Evolutionary conservation across 2,797 vertebrate genomes (phyloP), one percentile per base, ranked within the genome.

Genomic region (Tiaroga cobitis): DNA sequence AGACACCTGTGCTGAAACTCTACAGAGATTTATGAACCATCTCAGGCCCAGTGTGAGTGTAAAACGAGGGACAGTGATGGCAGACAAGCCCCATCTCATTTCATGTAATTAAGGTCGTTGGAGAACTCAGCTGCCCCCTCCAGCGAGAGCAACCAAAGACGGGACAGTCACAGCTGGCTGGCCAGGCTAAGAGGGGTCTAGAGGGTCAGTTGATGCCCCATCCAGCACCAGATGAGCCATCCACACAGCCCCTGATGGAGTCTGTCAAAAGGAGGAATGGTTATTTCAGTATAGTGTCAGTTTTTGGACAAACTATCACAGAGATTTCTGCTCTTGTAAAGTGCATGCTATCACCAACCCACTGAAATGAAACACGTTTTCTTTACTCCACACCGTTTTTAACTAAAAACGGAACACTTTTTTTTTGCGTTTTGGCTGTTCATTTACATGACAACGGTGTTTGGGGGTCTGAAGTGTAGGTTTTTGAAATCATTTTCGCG

Each of bases 11-110:
- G n/a, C 59, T 9, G 75, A 51, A 61, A 75, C 59, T 82, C 78
- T 83, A 72, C 49, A 80, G 88, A 88, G 88, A 89, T 86, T 90
- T 89, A 91, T 90, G 89, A 87, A 72, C 70, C 72, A 63, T 74
- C 86, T 19, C 46, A 82, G 59, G 70, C 79, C 65, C 76, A 15
- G 68, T 69, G 73, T 75, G 87, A 73, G 85, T 84, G 77, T 87
- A 72, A 89, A 90, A 91, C 87, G 79, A 92, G 82, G 70, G 70
- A 73, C 70, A 61, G n/a, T 78, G 82, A 84, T 75, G 86, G 49
- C 82, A 90, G 80, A 89, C 89, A 76, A 86, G 88, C 87, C 26
- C 87, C 75, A 83, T 89, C 91, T 92, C 70, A 73, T 78, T 86
- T 89, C 87, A 78, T 89, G 81, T 89, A 84, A 91, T 91, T 87